Percentiles rank a stretch among this genome's conserved stretches.
These are phyloP conservation scores for Pipa parva DNA, from an alignment of 2,113 vertebrate genomes.

Conservation along the genomic window DNA sequence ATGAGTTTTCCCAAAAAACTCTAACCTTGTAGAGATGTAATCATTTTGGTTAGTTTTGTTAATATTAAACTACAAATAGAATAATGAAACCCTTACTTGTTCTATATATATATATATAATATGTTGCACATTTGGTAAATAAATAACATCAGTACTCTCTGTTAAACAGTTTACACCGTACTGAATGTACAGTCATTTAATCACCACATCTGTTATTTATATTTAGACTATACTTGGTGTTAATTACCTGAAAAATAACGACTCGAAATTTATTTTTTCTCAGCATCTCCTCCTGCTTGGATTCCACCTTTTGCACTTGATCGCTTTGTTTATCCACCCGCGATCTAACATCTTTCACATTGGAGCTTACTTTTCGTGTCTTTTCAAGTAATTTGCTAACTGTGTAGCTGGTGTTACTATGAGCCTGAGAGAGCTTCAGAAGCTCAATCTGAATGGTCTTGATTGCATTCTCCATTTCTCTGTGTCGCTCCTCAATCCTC, in stretches of 20 bases:
- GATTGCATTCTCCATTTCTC: slow-evolving; percentile 81
- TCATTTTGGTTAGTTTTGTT: too few relatives aligned
- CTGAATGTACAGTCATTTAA: too few relatives aligned
- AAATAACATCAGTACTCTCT: too few relatives aligned
- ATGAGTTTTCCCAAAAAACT: too few relatives aligned
- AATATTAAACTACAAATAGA: too few relatives aligned
- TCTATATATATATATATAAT: too few relatives aligned
- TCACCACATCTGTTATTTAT: not conserved
- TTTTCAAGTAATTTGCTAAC: slow-evolving; percentile 92
- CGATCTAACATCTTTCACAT: slow-evolving; percentile 84
- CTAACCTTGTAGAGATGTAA: too few relatives aligned
- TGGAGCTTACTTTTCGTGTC: slow-evolving; percentile 86
- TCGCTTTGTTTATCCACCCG: slow-evolving; percentile 84
- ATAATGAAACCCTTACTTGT: too few relatives aligned
- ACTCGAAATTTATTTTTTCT: slow-evolving; percentile 93
- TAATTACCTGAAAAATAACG: slow-evolving; percentile 93
- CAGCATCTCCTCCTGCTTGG: slow-evolving; percentile 90
- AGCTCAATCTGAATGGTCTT: slow-evolving; percentile 87
- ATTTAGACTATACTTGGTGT: not conserved
- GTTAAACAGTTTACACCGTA: too few relatives aligned
- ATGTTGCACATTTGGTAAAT: too few relatives aligned
- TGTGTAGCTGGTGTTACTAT: slow-evolving; percentile 71
- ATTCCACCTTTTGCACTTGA: slow-evolving; percentile 81
- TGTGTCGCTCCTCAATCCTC: slow-evolving; percentile 88
- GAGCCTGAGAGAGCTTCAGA: slow-evolving; percentile 84